Base-by-base conservation (phyloP, 2,888 invertebrate genomes). In the Resseliella maxima region DNA sequence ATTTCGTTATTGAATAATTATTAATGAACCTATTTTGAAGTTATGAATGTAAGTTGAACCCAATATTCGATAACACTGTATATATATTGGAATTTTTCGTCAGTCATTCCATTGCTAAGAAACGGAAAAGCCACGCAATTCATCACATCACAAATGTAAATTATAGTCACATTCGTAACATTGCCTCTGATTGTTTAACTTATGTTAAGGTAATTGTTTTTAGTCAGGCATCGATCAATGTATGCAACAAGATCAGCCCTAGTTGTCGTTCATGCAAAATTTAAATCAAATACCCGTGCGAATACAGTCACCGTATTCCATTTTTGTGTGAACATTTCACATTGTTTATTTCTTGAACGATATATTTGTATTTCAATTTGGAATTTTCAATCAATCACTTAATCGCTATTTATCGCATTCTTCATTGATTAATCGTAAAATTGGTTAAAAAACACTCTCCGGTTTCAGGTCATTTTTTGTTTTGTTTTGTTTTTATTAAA, bases 131-230 rank as follows among this genome's bases (percentile, higher is more conserved):
- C 72, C 72, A 72, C 72, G 31, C 72, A 72, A 27, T 72, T 72
- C 72, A 72, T 72, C n/a, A 72, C 72, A 72, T 72, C 31, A 72
- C n/a, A 72, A 31, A 72, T 72, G 72, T 15, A 72, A 72, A 72
- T 72, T 72, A 31, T 15, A 15, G n/a, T 5, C n/a, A 15, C 15
- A 72, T 72, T 72, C 72, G 31, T 35, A 12, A 12, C 5, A 2
- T 72, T 72, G 31, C 31, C 72, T 27, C 31, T 27, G 31, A 27
- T 72, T 72, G 5, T 72, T 27, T 31, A 31, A 12, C 3, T 27
- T 5, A 59, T 21, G 21, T 6, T 59, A 59, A 12, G 72, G 72
- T 15, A 31, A 72, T 72, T 72, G 31, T 72, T 72, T 31, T n/a
- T 15, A 8, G 2, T 72, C 72, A 50, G n/a, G 15, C 15, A 31